A percentile compares a stretch with the other conserved stretches of the same genome.
Conservation (phyloP, 2,113 vertebrate genomes). For the Neodon shergylaensis region DNA sequence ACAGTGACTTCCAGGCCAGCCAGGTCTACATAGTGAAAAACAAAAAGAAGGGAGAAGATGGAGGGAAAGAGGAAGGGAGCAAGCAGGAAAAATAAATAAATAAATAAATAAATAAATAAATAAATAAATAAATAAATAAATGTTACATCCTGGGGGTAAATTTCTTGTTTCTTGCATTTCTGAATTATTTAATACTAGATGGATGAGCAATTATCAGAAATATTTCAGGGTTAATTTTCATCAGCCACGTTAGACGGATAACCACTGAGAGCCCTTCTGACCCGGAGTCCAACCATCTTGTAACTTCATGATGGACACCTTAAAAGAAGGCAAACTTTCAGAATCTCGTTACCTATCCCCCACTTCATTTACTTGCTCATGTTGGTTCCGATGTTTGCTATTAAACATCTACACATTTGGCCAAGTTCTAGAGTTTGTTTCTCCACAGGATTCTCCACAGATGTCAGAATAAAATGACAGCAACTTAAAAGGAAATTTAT, state of each 20-base stretch:
- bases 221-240: background rate
- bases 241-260: background rate
- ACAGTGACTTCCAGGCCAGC: background rate
- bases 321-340: background rate
- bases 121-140: background rate
- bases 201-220: background rate
- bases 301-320: background rate
- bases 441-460: slow-evolving; percentile 8
- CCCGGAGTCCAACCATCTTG: background rate
- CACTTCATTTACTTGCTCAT: slow-evolving; percentile 7
- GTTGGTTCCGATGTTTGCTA: background rate
- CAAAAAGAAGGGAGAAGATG: background rate
- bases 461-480: slow-evolving; percentile 11
- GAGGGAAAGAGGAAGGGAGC: background rate
- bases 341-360: background rate
- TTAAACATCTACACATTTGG: background rate
- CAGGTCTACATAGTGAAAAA: background rate
- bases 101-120: background rate
- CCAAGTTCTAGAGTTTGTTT: background rate
- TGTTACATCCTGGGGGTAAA: background rate
- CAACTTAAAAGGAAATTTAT: background rate
- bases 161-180: slow-evolving; percentile 22
- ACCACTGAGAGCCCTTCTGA: background rate
- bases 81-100: no score
- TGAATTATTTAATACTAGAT: background rate